These are phyloP conservation scores for Callionymus lyra DNA, from an alignment of 2,113 vertebrate species.

Conservation along the genomic window DNA sequence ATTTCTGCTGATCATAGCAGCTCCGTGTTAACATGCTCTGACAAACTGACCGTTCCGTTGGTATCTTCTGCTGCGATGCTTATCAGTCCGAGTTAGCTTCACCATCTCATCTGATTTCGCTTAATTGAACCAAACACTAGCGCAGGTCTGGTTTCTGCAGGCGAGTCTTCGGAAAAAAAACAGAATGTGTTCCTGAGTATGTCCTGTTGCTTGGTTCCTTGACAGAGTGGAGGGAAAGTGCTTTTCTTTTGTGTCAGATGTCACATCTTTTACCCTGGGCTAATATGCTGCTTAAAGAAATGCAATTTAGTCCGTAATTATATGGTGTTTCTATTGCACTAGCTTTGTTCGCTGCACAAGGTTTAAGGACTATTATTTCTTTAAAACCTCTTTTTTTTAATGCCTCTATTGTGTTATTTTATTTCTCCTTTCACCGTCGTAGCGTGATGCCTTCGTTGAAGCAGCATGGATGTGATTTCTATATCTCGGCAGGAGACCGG, in stretches of 20 bases:
- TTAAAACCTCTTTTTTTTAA: too few relatives aligned
- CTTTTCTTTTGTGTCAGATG: constrained; percentile 29
- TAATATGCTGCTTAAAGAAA: constrained; percentile 27
- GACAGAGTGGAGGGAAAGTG: constrained; percentile 27
- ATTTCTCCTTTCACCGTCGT: constrained; percentile 24
- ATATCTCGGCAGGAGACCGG: constrained; percentile 52
- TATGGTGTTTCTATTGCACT: constrained; percentile 28
- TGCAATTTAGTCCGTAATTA: constrained; percentile 39
- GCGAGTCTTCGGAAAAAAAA: constrained; percentile 51
- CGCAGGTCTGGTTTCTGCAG: too few relatives aligned
- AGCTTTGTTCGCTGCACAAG: constrained; percentile 42
- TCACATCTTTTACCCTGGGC: constrained; percentile 22
- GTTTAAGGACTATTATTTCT: too few relatives aligned
- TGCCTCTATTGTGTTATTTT: constrained; percentile 5
- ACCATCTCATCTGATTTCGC: too few relatives aligned
- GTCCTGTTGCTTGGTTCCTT: constrained; percentile 23
- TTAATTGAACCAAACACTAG: too few relatives aligned
- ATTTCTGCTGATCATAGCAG: too few relatives aligned
- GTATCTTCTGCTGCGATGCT: too few relatives aligned
- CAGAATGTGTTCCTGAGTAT: too few relatives aligned
- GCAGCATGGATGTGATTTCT: constrained; percentile 55
- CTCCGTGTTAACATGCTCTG: too few relatives aligned
- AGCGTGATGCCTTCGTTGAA: constrained; percentile 27
- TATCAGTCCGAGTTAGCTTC: too few relatives aligned
- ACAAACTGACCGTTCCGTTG: too few relatives aligned